Evolutionary conservation across 2,113 vertebrate species (phyloP), one percentile per base, ranked within the genome.

Genomic region (Vireo altiloquus): DNA sequence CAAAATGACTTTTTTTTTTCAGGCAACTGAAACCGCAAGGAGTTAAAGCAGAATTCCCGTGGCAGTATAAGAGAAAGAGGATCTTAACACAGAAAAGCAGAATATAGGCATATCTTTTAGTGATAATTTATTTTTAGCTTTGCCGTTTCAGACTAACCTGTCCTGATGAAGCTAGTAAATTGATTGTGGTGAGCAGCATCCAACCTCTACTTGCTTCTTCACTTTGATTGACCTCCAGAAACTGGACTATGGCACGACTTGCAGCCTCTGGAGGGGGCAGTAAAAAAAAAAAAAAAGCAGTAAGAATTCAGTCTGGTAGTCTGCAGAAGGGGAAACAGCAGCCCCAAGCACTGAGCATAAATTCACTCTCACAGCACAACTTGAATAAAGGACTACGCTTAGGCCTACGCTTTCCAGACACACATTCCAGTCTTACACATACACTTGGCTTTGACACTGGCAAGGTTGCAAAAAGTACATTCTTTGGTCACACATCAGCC

Each of bases 151-250:
- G 49, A 97, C 98, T 94, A 59, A 99, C 99, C 99, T 99, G 99
- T 96, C 99, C 99, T 30, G 99, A 99, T 25, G 99, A 99, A 82
- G 99, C 99, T 91, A 99, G 94, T 95, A 99, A 98, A 98, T 99
- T 99, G 98, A 99, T 99, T 97, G 99, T 99, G 90, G 99, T 99
- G 83, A 99, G 98, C 68, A 99, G 99, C 99, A 99, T 99, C 99
- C 99, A 99, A 66, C 99, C 99, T 84, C 99, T 98, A 84, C 99
- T 99, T 49, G 99, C 98, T 97, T 99, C 99, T 97, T 99, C 99
- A 52, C 99, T 99, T 98, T 99, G 99, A 98, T 99, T 99, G 96
- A 99, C 98, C 98, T 99, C 99, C 96, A 99, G 97, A 93, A 99
- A 99, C 79, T 99, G 99, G 94, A 99, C 99, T 63, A 99, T 99